Evolutionary conservation across 2,797 vertebrate genomes (phyloP).

Genomic region (Manis javanica): DNA sequence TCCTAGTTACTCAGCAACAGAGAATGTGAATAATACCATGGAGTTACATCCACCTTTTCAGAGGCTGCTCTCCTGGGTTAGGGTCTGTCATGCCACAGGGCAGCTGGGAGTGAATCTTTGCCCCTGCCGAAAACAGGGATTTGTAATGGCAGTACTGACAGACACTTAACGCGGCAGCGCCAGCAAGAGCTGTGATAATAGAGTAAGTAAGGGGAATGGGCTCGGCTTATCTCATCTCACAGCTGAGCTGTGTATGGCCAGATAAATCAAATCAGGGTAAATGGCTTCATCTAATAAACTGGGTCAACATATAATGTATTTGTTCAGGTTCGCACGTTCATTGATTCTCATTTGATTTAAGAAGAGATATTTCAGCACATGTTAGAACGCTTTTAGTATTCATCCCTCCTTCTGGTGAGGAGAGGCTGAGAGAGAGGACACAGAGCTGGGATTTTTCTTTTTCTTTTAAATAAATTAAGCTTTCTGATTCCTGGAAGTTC

Average conservation of each 20-base stretch:
- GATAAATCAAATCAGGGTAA: slow-evolving; percentile 91
- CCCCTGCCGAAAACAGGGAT: slow-evolving; percentile 54
- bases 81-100: not conserved
- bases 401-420: slow-evolving; percentile 71
- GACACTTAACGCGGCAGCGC: slow-evolving; percentile 73
- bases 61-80: not conserved
- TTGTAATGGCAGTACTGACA: slow-evolving; percentile 78
- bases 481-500: slow-evolving; percentile 85
- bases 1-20: not conserved
- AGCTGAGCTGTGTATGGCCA: slow-evolving; percentile 89
- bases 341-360: slow-evolving; percentile 92
- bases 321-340: slow-evolving; percentile 89
- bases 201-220: slow-evolving; percentile 87
- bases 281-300: slow-evolving; percentile 89
- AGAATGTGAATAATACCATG: not conserved
- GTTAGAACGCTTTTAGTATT: slow-evolving; percentile 89
- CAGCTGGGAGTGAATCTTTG: slow-evolving; percentile 54
- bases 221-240: slow-evolving; percentile 89
- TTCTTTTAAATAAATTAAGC: slow-evolving; percentile 78
- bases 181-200: slow-evolving; percentile 75
- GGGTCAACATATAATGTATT: slow-evolving; percentile 90
- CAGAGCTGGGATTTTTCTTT: slow-evolving; percentile 60
- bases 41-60: not conserved
- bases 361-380: slow-evolving; percentile 89
- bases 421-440: slow-evolving; percentile 52